Evolutionary conservation across 2,113 vertebrate species (phyloP), one percentile per base, ranked within the genome.

Genomic region (Isurus oxyrinchus): DNA sequence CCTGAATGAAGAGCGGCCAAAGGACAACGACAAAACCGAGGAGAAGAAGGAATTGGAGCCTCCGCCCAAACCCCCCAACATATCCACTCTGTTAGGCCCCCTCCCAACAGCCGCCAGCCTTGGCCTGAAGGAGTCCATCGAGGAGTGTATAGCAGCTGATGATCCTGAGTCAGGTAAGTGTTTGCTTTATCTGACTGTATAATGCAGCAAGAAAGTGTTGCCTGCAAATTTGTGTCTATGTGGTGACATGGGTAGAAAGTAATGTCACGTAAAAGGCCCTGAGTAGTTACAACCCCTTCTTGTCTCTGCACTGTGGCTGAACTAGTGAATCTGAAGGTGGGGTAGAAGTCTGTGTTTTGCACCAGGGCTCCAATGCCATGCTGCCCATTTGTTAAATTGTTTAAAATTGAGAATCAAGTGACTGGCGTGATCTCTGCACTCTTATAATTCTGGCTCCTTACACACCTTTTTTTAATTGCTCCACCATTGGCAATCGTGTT

Each of bases 91-190:
- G 96, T 98, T 99, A 0, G 99, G 99, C 0, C 98, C 98, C 0
- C 98, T 99, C 96, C 99, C 99, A 72, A 98, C 99, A 0, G 98
- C 99, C 0, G 98, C 99, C 96, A 99, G 98, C 49, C 98, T 99
- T 96, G 99, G 99, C 95, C 98, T 99, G 96, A 97, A 98, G 0
- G 98, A 99, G 72, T 98, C 99, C 96, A 98, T 99, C 97, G 97
- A 96, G 67, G 97, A 97, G 96, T 98, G 98, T 96, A 97, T 98
- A 63, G 97, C 97, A 7, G 97, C 97, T 0, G 97, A 98, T 96
- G 98, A 98, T 96, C 96, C 87, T 21, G 98, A 98, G 86, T 97
- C 98, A 87, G 98, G 99, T 99, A 97, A 98, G 91, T 66, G 35
- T 19, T 59, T n/a, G n/a, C 19, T 35, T 25, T 59, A 16, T 3